Evolutionary conservation across 2,888 invertebrate species (phyloP), one percentile per base, ranked within the genome.

Genomic region (Orthosia cruda): DNA sequence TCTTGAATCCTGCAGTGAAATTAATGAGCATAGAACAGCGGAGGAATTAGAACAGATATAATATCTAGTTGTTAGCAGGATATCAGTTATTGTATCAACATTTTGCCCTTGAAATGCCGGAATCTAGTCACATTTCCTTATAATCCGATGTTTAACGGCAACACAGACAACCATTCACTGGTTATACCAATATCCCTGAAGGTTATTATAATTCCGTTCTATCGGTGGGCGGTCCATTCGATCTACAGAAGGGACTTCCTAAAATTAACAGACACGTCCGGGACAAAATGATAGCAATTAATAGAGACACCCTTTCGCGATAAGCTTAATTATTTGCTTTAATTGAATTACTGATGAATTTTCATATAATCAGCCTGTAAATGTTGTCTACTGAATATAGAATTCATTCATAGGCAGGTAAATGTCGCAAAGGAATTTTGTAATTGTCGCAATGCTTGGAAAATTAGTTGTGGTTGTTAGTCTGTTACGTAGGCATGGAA

Each of bases 281-380:
- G 62, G 26, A 23, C 59, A 67, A 26, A 81, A 81, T 47, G 61
- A 57, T 20, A 52, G 58, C 69, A 74, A 69, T 81, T 85, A 63
- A 74, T 81, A 55, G 54, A 58, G 58, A 63, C 62, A 69, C 61
- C 77, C 76, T n/a, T 70, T 67, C 16, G 65, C 40, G 82, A 69
- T 81, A 75, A 81, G 58, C 62, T 75, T 69, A 69, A 75, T 75
- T 81, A 85, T 81, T 81, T 75, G 50, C 26, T 75, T 63, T 81
- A 81, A 81, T 81, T 85, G 50, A 55, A 85, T 81, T 52, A 64
- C 82, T 81, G 68, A 55, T 58, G 84, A 84, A 80, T 78, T 83
- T 69, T 18, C 23, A 68, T 68, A 15, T 77, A 62, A 78, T 83
- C 57, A 83, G 40, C 40, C 26, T 13, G 50, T 55, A 23, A 45